phyloP scores from a whole-genome alignment of 2,797 vertebrate species.

The Selene dorsalis region DNA sequence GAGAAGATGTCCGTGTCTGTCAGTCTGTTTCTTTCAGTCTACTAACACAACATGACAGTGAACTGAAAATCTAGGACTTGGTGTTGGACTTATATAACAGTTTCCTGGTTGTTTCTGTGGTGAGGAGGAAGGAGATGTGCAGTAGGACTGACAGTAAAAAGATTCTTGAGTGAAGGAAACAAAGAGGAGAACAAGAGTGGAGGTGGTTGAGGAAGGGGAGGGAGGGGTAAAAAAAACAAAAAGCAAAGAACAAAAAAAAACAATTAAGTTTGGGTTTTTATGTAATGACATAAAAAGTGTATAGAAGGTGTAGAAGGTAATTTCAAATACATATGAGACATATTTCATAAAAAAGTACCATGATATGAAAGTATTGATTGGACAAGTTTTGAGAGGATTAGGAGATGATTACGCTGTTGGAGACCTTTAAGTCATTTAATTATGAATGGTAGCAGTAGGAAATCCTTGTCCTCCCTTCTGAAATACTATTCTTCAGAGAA shows the following conservation, averaged over 20 bases:
- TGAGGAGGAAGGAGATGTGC: constrained; percentile 32
- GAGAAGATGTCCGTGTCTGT: constrained; percentile 51
- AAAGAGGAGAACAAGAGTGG: neutral
- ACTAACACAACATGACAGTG: constrained; percentile 58
- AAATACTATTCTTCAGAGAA: constrained; percentile 1
- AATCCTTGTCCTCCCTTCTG: neutral
- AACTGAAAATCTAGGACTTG: constrained; percentile 51
- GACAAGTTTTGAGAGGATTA: neutral
- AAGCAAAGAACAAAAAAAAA: no score
- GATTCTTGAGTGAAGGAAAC: constrained; percentile 34
- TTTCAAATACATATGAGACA: neutral
- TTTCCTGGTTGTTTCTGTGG: constrained; percentile 47
- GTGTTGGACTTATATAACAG: constrained; percentile 55
- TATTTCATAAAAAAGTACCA: neutral
- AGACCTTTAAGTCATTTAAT: constrained; percentile 1
- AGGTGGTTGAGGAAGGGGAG: neutral
- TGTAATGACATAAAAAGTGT: constrained; percentile 26
- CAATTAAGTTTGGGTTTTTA: constrained; percentile 18
- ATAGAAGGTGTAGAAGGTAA: constrained; percentile 8
- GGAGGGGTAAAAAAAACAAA: constrained; percentile 2
- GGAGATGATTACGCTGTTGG: neutral
- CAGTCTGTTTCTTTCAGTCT: constrained; percentile 44
- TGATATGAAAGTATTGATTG: neutral
- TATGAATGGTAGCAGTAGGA: neutral
- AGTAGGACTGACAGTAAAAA: constrained; percentile 36